Evolutionary conservation across 1,140 invertebrate species (phyloP).

Genomic region (Himalopsyche phryganea): DNA sequence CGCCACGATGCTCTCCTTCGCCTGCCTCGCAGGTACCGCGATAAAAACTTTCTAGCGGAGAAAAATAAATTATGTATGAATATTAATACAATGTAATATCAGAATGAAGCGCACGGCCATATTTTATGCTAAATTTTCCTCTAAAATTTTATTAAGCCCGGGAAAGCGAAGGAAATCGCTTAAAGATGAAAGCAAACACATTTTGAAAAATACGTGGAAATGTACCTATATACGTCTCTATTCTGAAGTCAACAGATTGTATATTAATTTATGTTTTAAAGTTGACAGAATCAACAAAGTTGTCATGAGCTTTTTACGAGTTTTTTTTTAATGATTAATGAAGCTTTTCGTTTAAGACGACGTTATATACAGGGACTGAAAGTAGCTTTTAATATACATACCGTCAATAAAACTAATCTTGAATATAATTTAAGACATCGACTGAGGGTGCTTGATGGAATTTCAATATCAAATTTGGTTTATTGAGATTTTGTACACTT

Average conservation of each 20-base stretch:
- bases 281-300: no score
- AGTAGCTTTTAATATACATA: no score
- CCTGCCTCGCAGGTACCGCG: conserved; percentile 7
- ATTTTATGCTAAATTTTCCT: conserved; percentile 32
- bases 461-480: no score
- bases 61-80: conserved; percentile 36
- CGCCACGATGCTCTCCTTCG: not conserved
- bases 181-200: conserved; percentile 9
- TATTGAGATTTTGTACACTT: no score
- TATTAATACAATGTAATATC: conserved; percentile 35
- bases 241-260: not conserved
- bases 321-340: no score
- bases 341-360: no score
- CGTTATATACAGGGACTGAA: no score
- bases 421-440: no score
- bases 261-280: not conserved
- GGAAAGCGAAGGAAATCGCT: conserved; percentile 14
- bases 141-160: conserved; percentile 30
- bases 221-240: not conserved
- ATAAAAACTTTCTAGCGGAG: conserved; percentile 29
- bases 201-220: conserved; percentile 16
- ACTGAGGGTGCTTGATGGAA: no score
- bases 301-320: no score
- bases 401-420: no score
- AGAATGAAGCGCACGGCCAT: conserved; percentile 21